phyloP scores from a whole-genome alignment of 92 coral and sea anemone genomes.

The Porites divaricata region DNA sequence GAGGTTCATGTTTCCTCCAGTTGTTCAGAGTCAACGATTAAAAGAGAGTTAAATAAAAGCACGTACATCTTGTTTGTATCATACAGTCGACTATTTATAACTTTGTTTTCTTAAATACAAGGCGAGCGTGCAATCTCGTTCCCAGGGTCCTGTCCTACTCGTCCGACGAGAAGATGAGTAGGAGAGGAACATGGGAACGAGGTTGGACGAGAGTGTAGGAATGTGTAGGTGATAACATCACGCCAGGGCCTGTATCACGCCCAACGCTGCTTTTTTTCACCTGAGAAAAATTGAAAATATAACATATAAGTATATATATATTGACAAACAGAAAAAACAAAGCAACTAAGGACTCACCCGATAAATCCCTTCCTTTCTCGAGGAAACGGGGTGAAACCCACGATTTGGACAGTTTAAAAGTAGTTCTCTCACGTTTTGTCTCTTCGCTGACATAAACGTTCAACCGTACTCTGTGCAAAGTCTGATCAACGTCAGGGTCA shows the following conservation, averaged over 20 bases:
- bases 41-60: not conserved
- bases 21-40: not conserved
- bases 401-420: not conserved
- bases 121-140: not conserved
- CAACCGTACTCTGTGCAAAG: too few species aligned
- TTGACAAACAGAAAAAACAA: not conserved
- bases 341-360: not conserved
- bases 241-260: not conserved
- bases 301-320: not conserved
- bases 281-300: not conserved
- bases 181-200: too few species aligned
- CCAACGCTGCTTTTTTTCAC: constrained; percentile 4
- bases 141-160: too few species aligned
- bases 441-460: not conserved
- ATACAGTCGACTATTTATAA: constrained; percentile 27
- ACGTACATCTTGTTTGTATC: constrained; percentile 8
- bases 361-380: not conserved
- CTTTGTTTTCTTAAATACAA: constrained; percentile 3
- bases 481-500: too few species aligned
- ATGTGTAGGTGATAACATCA: too few species aligned
- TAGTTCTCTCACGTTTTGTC: not conserved
- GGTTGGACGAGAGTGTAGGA: not conserved
- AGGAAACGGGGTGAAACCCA: not conserved
- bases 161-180: too few species aligned
- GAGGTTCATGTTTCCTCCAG: not conserved